Base-by-base conservation (phyloP, 2,797 vertebrate genomes). In the Potorous gilbertii region DNA sequence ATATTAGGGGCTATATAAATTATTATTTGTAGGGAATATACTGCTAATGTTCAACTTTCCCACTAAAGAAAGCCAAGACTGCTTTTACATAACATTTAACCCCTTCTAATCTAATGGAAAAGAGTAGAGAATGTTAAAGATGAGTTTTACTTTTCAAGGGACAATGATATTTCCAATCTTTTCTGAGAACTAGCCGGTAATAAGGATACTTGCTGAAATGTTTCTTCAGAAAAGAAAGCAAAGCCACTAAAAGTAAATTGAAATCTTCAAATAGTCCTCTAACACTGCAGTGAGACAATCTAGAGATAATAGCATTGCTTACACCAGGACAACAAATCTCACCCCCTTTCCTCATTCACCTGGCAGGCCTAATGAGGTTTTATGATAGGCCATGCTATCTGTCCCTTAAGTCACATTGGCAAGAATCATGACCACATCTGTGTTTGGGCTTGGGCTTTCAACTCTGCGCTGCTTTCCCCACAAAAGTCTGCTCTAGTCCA, bases 241-340 rank as follows among this genome's bases (percentile, higher is more conserved):
- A 94, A 93, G 54, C 62, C 93, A 52, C 96, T 94, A 95, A 89
- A 95, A 95, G 95, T 96, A 96, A 97, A 96, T 56, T 92, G 97
- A 91, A 97, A 95, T 96, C 96, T 91, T 96, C 95, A 89, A 91
- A 91, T 11, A 94, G 92, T 95, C 54, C 55, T 56, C 56, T 96
- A 66, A 90, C 16, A 1, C 55, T n/a, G 59, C 0, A 14, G 54
- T 4, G 40, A 94, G 93, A 90, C 34, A 3, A 55, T 93, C 81
- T 52, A 52, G 90, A 55, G 94, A 95, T 96, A 94, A 96, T 94
- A 94, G 62, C 81, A 93, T 93, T 96, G 29, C 52, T 96, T 59
- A 94, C 87, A 94, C 50, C 3, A 0, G 24, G 91, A 57, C 62
- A 66, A 95, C 93, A 97, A 91, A 96, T 96, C 96, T 96, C 92